phyloP scores from a whole-genome alignment of 2,113 vertebrate species.

The Electrona antarctica region DNA sequence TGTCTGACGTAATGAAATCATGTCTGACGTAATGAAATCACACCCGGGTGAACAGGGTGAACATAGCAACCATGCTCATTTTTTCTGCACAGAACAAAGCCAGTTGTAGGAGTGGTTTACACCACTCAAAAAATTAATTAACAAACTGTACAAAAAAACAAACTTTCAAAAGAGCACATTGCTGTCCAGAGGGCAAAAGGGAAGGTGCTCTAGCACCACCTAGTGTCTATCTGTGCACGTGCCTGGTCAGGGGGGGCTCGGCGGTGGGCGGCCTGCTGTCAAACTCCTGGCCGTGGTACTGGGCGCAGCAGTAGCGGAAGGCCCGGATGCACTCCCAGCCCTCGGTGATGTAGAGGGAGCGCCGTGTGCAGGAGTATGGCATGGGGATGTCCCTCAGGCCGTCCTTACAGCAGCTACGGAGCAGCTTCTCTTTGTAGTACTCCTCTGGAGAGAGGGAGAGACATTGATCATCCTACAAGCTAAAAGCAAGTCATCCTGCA shows the following conservation, averaged over 20 bases:
- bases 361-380: conserved; percentile 79
- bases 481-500: neutral
- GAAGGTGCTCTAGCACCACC: too few relatives aligned
- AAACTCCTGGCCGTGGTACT: conserved; percentile 60
- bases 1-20: too few relatives aligned
- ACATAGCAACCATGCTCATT: too few relatives aligned
- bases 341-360: conserved; percentile 81
- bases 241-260: conserved; percentile 7
- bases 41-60: too few relatives aligned
- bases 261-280: conserved; percentile 49
- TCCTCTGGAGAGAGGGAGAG: conserved; percentile 63
- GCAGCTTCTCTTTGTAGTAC: conserved; percentile 68
- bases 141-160: too few relatives aligned
- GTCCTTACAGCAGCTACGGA: conserved; percentile 83
- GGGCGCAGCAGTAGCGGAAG: conserved; percentile 87
- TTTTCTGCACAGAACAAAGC: too few relatives aligned
- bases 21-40: too few relatives aligned
- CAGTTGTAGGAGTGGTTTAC: too few relatives aligned
- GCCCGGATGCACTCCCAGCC: conserved; percentile 75
- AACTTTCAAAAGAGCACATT: too few relatives aligned
- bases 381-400: conserved; percentile 87
- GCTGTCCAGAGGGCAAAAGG: too few relatives aligned
- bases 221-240: too few relatives aligned
- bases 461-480: neutral
- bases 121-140: too few relatives aligned